These are phyloP conservation scores for Battus philenor DNA, from an alignment of 1,140 invertebrate species.

Conservation along the genomic window DNA sequence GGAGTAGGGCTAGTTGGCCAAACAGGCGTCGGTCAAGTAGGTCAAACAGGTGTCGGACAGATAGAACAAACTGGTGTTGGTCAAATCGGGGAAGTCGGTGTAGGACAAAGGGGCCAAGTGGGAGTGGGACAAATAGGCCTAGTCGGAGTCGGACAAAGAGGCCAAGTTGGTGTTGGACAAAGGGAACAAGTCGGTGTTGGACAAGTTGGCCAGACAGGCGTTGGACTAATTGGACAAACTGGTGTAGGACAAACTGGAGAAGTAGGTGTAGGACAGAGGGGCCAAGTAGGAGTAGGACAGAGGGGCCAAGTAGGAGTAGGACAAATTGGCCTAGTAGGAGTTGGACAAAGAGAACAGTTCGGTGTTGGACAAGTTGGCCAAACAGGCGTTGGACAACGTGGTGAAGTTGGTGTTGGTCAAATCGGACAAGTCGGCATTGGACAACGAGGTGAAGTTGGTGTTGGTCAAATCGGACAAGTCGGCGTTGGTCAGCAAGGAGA, in stretches of 20 bases:
- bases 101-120: background rate
- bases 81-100: constrained; percentile 19
- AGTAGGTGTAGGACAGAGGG: background rate
- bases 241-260: constrained; percentile 27
- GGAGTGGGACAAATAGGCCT: background rate
- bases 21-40: constrained; percentile 23
- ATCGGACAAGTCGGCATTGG: constrained; percentile 7
- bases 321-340: background rate
- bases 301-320: background rate
- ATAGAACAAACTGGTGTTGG: constrained; percentile 22
- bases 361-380: constrained; percentile 23
- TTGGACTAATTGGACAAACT: constrained; percentile 5
- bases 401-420: constrained; percentile 26
- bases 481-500: background rate
- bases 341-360: constrained; percentile 11
- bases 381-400: background rate
- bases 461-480: constrained; percentile 2
- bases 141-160: background rate
- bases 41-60: constrained; percentile 31
- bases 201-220: constrained; percentile 21
- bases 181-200: constrained; percentile 7
- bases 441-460: background rate
- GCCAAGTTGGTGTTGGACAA: constrained; percentile 11
- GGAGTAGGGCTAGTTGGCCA: constrained; percentile 21
- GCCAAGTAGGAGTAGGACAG: background rate